Conservation (phyloP, 2,113 vertebrate species). For the Castor canadensis region DNA sequence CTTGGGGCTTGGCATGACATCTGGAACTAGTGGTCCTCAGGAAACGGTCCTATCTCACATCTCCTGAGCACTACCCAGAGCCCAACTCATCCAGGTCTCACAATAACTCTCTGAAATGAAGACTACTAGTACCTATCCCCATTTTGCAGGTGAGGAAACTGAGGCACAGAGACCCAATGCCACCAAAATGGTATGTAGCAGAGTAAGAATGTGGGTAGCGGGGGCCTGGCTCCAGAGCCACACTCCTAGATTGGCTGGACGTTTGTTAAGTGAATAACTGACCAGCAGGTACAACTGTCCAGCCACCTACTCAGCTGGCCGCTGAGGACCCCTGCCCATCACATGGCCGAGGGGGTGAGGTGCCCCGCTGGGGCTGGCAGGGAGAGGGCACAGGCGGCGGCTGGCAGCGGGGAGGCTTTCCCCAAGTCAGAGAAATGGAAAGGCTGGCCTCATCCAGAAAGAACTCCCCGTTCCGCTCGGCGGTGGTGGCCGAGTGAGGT, state of each 20-base stretch:
- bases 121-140: neutral
- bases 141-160: slow-evolving; percentile 1
- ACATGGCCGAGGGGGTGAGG: neutral
- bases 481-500: slow-evolving; percentile 79
- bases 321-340: neutral
- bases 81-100: neutral
- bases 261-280: neutral
- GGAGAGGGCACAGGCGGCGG: neutral
- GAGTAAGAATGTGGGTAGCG: neutral
- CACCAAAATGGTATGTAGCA: neutral
- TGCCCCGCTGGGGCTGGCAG: neutral
- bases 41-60: neutral
- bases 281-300: rapidly evolving
- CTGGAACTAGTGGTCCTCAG: neutral
- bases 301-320: neutral
- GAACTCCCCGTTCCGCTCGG: slow-evolving; percentile 73
- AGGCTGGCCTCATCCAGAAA: slow-evolving; percentile 80
- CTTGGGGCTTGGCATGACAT: neutral
- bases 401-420: slow-evolving; percentile 74
- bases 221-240: neutral
- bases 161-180: neutral
- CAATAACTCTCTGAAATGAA: neutral
- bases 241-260: neutral
- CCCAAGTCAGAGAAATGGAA: slow-evolving; percentile 75
- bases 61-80: neutral